Evolutionary conservation across 2,888 invertebrate genomes (phyloP), one percentile per base, ranked within the genome.

Genomic region (Dryomyza anilis): DNA sequence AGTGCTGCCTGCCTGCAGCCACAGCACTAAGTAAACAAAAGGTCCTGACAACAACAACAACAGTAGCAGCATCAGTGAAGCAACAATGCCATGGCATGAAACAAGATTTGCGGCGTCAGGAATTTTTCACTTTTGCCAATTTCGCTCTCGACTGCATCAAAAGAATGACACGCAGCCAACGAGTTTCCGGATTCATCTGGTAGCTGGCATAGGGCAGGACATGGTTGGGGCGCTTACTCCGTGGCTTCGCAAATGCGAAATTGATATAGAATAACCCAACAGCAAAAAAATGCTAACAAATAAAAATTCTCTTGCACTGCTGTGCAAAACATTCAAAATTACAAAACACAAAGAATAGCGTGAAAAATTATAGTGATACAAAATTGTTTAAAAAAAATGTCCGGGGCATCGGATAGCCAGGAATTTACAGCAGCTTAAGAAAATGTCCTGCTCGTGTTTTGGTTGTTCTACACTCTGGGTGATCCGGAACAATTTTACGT

Each of bases 111-210:
- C 45, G 57, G 57, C 57, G 36, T 55, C 55, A 55, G 55, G 55
- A 55, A 55, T 55, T 55, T 55, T 55, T 55, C 55, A 55, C 55
- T 55, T 55, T 55, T 55, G 55, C 55, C 36, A 55, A 55, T 55
- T 55, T 55, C 55, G 55, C 55, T 55, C 36, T 55, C 36, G 55
- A 55, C 36, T 55, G 36, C 55, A 36, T 55, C 55, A 55, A 55
- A 36, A 55, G 55, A 55, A 55, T 55, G 55, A n/a, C 50, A 50
- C 39, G 8, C 12, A 7, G 39, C 3, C 39, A 33, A 6, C 33
- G 12, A 8, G 33, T n/a, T n/a, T n/a, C n/a, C n/a, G n/a, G n/a
- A n/a, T n/a, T n/a, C n/a, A n/a, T n/a, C n/a, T n/a, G 33, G 33
- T 33, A 12, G 33, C 7, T 8, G 12, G 16, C 30, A 53, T 14